These are phyloP conservation scores for Sanderia malayensis DNA, from an alignment of 30 jellyfish, hydroid and myxozoan genomes.

Conservation along the genomic window DNA sequence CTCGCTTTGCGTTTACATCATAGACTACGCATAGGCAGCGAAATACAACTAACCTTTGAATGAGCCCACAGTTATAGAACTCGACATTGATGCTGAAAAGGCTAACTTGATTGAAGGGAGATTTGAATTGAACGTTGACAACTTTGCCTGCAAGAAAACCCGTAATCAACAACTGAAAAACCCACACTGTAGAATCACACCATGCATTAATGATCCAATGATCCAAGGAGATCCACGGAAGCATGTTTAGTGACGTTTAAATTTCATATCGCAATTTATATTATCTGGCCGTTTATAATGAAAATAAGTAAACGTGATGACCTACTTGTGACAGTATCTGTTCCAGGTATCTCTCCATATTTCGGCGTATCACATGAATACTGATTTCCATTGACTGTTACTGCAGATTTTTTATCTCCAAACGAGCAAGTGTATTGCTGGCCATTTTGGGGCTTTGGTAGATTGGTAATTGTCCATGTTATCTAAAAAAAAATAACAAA, in stretches of 20 bases:
- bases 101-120: conserved; percentile 17
- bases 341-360: conserved; percentile 44
- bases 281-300: too few species aligned
- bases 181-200: too few species aligned
- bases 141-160: conserved; percentile 15
- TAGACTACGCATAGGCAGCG: too few species aligned
- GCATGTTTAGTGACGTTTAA: too few species aligned
- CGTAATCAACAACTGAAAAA: too few species aligned
- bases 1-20: too few species aligned
- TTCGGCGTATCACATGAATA: conserved; percentile 43
- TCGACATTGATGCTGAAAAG: conserved; percentile 5
- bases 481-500: conserved; percentile 14
- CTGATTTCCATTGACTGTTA: conserved; percentile 31
- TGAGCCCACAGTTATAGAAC: conserved; percentile 41
- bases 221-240: too few species aligned
- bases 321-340: conserved; percentile 33
- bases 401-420: conserved; percentile 19
- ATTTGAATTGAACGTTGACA: conserved; percentile 12
- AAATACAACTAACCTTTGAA: conserved; percentile 26
- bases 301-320: background rate
- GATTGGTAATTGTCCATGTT: conserved; percentile 32
- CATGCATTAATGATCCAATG: too few species aligned
- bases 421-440: conserved; percentile 52
- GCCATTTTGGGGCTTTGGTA: conserved; percentile 38
- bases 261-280: too few species aligned